Evolutionary conservation across 35 echinoderm and acorn worm genomes (phyloP).

Genomic region (Patiria miniata): DNA sequence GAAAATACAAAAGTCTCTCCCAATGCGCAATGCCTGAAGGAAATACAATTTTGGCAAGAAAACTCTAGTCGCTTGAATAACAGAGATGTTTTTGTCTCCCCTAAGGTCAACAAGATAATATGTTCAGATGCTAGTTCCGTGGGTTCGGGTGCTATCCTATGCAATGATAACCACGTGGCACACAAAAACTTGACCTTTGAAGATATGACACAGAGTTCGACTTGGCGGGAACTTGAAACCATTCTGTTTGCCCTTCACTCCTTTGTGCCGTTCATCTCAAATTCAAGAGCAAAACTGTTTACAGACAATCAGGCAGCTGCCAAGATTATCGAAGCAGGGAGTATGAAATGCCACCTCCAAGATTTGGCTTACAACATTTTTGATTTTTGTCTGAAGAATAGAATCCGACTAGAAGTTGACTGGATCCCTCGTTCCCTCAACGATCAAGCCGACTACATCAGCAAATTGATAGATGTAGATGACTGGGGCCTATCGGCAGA

Average conservation of each 20-base stretch:
- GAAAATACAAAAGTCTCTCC: not conserved
- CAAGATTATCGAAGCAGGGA: constrained; percentile 20
- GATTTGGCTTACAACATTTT: constrained; percentile 4
- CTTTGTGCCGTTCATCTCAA: not conserved
- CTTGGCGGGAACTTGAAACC: no score
- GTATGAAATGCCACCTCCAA: constrained; percentile 39
- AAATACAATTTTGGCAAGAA: constrained; percentile 29
- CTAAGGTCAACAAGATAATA: constrained; percentile 21
- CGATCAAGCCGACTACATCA: constrained; percentile 46
- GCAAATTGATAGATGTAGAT: no score
- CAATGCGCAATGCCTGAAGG: not conserved
- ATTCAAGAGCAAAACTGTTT: constrained; percentile 22
- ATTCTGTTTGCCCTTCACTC: not conserved
- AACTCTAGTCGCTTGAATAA: constrained; percentile 12
- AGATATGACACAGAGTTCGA: no score
- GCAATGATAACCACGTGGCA: constrained; percentile 31
- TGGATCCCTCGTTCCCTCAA: constrained; percentile 56
- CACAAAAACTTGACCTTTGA: no score
- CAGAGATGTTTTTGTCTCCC: constrained; percentile 12
- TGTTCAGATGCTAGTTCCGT: constrained; percentile 49
- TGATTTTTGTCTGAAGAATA: constrained; percentile 20
- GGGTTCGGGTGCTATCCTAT: no score
- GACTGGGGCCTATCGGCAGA: no score
- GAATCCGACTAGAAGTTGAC: constrained; percentile 22
- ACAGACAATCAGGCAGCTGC: constrained; percentile 38